phyloP scores from a whole-genome alignment of 2,888 invertebrate genomes.

The Pammene aurita region DNA sequence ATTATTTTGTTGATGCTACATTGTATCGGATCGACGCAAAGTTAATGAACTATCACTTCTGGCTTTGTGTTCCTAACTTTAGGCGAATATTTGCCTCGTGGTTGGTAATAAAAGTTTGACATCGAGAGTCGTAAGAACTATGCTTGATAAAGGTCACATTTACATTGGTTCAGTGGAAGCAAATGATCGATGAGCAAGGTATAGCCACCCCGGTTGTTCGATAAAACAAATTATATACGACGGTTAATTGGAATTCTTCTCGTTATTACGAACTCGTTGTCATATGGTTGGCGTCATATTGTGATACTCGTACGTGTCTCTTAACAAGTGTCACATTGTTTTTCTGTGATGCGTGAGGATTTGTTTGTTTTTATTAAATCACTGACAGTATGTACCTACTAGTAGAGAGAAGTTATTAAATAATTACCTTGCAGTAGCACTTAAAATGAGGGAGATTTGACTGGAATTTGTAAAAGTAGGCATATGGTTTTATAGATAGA shows the following conservation, averaged over 20 bases:
- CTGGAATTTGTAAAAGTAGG: too few relatives aligned
- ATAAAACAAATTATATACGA: constrained; percentile 40
- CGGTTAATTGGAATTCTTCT: constrained; percentile 40
- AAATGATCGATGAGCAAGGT: not conserved
- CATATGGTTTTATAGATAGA: too few relatives aligned
- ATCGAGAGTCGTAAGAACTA: not conserved
- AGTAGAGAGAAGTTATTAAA: too few relatives aligned
- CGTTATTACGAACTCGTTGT: constrained; percentile 28
- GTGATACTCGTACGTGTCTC: not conserved
- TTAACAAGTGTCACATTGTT: constrained; percentile 10
- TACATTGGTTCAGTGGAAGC: not conserved
- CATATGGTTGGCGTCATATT: constrained; percentile 24
- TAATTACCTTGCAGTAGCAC: too few relatives aligned
- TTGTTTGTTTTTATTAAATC: too few relatives aligned
- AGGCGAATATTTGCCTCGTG: not conserved
- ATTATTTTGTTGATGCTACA: constrained; percentile 39
- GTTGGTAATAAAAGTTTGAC: not conserved
- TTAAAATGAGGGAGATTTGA: too few relatives aligned
- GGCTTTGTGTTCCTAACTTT: constrained; percentile 3
- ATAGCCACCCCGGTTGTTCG: constrained; percentile 19
- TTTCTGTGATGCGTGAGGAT: not conserved
- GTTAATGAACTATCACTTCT: constrained; percentile 42
- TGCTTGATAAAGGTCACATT: not conserved
- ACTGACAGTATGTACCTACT: too few relatives aligned
- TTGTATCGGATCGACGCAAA: constrained; percentile 32